A percentile compares a stretch with the other conserved stretches of the same genome.
Conservation (phyloP, 2,797 vertebrate genomes). For the Amazona ochrocephala region DNA sequence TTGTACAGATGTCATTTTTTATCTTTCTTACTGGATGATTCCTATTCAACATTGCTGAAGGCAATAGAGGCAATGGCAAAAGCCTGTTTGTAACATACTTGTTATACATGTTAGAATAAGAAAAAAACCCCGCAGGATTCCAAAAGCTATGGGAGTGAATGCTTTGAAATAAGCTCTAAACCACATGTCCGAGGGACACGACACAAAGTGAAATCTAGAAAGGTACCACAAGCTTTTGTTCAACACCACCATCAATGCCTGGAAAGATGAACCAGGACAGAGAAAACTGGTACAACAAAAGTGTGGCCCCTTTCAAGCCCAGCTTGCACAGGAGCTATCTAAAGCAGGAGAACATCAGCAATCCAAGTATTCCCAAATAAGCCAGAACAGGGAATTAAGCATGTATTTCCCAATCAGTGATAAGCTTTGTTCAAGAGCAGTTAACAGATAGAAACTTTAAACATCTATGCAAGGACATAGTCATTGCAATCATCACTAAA, state of each 20-base stretch:
- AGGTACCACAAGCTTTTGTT: slow-evolving; percentile 19
- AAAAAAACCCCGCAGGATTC: neutral
- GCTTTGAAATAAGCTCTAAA: slow-evolving; percentile 21
- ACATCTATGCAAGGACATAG: neutral
- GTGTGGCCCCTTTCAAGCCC: neutral
- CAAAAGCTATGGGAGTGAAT: neutral
- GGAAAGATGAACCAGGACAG: neutral
- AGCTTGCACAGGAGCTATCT: neutral
- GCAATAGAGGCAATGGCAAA: neutral
- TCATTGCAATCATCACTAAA: neutral
- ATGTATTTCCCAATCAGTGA: neutral
- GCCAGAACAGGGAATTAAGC: neutral
- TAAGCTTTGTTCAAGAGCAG: neutral
- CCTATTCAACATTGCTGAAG: neutral
- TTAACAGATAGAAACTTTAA: neutral
- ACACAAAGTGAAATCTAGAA: neutral
- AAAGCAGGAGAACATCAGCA: neutral
- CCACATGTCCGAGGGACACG: neutral
- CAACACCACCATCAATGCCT: neutral
- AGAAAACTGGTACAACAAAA: neutral
- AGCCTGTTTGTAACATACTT: neutral
- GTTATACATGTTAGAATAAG: neutral
- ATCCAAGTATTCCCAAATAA: neutral
- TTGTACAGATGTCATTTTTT: neutral
- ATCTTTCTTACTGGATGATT: neutral